Conservation (phyloP, 2,113 vertebrate genomes). For the Nyctibius bracteatus region DNA sequence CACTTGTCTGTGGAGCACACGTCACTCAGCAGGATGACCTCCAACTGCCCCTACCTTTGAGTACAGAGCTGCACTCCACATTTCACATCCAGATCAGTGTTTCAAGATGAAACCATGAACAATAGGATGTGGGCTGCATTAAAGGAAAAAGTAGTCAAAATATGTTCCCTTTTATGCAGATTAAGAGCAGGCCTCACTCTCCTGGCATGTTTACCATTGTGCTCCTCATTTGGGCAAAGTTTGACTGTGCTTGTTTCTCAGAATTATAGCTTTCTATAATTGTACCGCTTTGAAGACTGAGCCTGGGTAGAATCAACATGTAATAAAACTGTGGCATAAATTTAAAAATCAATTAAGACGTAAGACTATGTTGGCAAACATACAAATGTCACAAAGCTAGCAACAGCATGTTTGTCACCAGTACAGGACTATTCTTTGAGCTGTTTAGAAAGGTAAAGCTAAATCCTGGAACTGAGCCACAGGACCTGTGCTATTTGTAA, state of each 20-base stretch:
- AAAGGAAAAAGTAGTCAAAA: neutral
- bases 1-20: neutral
- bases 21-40: neutral
- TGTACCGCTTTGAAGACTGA: neutral
- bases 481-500: neutral
- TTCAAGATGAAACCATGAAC: neutral
- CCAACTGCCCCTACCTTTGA: neutral
- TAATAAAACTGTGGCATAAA: neutral
- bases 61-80: neutral
- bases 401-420: neutral
- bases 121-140: neutral
- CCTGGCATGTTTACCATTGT: neutral
- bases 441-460: neutral
- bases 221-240: neutral
- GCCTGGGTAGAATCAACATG: neutral
- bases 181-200: neutral
- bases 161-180: neutral
- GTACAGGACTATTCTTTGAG: neutral
- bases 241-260: constrained; percentile 22
- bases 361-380: neutral
- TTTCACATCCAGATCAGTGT: neutral
- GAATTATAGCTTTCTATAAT: neutral
- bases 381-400: neutral
- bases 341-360: neutral
- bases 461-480: neutral